Conservation (phyloP, 2,888 invertebrate genomes). For the Pseudococcus jackbeardsleyi region DNA sequence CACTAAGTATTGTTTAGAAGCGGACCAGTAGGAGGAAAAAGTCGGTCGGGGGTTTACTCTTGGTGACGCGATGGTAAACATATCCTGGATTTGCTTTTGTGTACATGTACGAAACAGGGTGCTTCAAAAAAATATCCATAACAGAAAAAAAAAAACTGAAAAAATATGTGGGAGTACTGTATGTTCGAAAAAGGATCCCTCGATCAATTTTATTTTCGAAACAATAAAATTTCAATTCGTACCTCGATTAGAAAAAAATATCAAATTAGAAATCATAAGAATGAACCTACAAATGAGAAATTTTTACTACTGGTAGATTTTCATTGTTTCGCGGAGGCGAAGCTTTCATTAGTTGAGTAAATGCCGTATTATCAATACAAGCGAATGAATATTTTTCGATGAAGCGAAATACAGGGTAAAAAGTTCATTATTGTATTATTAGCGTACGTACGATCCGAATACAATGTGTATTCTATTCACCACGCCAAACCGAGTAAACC, state of each 20-base stretch:
- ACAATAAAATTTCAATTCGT: neutral
- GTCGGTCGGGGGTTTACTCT: neutral
- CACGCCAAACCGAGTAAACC: neutral
- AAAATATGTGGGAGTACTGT: neutral
- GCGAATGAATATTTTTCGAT: neutral
- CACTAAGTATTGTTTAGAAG: neutral
- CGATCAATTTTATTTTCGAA: too few relatives aligned
- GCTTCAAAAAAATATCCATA: neutral
- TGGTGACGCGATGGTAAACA: neutral
- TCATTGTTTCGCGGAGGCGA: neutral
- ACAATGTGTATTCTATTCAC: neutral
- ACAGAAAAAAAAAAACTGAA: neutral
- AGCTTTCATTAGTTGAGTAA: neutral
- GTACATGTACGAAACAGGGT: neutral
- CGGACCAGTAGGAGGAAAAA: neutral
- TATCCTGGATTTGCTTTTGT: neutral
- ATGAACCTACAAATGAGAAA: neutral
- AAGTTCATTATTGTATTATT: conserved; percentile 10
- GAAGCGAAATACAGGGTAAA: neutral
- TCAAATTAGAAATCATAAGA: too few relatives aligned
- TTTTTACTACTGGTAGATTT: neutral
- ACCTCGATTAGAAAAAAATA: too few relatives aligned
- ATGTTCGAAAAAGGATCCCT: too few relatives aligned
- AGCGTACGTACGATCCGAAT: neutral
- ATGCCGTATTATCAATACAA: neutral